Conservation (phyloP, 2,797 vertebrate species). For the Sebastiscus albofasciatus region DNA sequence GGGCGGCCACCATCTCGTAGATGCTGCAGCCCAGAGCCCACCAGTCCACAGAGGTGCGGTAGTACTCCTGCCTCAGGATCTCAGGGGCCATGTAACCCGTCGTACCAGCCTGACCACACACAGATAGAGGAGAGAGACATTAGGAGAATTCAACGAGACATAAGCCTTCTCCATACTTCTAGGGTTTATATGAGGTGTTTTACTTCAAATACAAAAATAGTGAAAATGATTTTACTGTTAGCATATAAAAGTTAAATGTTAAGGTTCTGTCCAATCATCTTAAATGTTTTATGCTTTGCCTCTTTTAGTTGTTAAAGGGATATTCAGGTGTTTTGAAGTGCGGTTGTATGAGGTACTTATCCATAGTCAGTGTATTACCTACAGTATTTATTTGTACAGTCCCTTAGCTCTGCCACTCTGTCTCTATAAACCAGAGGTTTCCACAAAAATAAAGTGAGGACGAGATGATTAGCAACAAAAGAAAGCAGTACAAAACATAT, state of each 20-base stretch:
- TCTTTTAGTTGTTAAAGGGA: background rate
- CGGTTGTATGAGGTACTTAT: no score
- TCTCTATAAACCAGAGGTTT: background rate
- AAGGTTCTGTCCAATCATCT: background rate
- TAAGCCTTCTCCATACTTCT: background rate
- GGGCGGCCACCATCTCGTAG: constrained; percentile 92
- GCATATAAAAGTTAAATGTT: background rate
- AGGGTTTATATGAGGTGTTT: background rate
- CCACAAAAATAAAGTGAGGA: background rate
- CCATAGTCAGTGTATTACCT: no score
- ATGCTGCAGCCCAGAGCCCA: constrained; percentile 93
- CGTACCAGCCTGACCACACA: constrained; percentile 73
- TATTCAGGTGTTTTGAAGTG: no score
- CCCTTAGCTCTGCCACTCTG: no score
- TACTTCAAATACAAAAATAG: background rate
- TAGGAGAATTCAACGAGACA: background rate
- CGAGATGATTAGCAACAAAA: background rate
- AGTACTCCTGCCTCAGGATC: constrained; percentile 83
- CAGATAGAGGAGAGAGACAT: background rate
- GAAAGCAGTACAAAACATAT: background rate
- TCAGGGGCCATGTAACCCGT: constrained; percentile 83
- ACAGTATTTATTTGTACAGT: no score
- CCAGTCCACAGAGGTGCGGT: constrained; percentile 91
- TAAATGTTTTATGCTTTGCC: background rate
- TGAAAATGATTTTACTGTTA: background rate